Evolutionary conservation across 2,113 vertebrate species (phyloP), one percentile per base, ranked within the genome.

Genomic region (Lophura nycthemera): DNA sequence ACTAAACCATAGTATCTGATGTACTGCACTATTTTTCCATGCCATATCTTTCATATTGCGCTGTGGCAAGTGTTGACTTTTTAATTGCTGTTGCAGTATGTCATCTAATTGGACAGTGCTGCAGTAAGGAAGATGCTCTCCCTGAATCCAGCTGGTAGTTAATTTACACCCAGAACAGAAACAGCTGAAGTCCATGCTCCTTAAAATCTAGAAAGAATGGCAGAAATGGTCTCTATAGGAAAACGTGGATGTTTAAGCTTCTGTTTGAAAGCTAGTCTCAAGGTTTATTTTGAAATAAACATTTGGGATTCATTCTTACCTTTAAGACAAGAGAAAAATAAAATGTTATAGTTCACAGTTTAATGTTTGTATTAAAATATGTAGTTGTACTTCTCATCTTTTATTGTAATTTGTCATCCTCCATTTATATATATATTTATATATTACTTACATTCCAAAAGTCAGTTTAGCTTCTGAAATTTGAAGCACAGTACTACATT

Each of bases 1-100:
- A 95, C 94, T 96, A 93, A 95, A 90, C 71, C 50, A 73, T 42
- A 73, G 12, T 91, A 73, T 93, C 89, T 92, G 81, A 89, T 76
- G 36, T 45, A 83, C 29, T 67, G 45, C 27, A 89, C 84, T 95
- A 83, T 91, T 92, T 94, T 82, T 84, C 87, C 83, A 7, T 83
- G 64, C 24, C 1, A 0, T 87, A 56, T 76, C 71, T 89, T 90
- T 94, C 84, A 64, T 91, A 89, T 85, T 82, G 74, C 52, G 32
- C 69, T 85, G 67, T 83, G 30, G 60, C 50, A 95, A 95, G 40
- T 80, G 87, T 74, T 85, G 81, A 86, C 48, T 92, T 93, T 89
- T 82, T 95, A 96, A 92, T 92, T 92, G 89, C 45, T 32, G 34
- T 34, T 94, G 63, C 74, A 93, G 59, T 85, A 73, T 93, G 73